phyloP scores from a whole-genome alignment of 2,888 invertebrate species.

The Hirudinaria manillensis region DNA sequence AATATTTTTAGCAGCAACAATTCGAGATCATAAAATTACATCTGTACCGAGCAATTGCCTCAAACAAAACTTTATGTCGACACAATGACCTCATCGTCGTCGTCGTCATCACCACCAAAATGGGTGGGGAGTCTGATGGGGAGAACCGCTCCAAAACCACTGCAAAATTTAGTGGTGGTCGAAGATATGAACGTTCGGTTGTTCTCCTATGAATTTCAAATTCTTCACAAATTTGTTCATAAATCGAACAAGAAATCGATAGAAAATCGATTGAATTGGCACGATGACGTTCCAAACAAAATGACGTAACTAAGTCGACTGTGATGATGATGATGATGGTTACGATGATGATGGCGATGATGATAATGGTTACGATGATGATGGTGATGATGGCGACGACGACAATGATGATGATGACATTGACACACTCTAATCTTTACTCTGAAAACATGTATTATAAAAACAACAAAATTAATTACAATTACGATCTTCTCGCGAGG shows the following conservation, averaged over 20 bases:
- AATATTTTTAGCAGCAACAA: too few species aligned
- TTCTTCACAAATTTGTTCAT: not conserved
- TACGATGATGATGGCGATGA: constrained; percentile 19
- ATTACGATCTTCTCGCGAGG: not conserved
- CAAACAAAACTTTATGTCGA: too few species aligned
- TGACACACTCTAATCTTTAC: not conserved
- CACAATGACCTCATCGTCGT: too few species aligned
- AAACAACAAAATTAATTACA: not conserved
- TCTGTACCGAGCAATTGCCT: too few species aligned
- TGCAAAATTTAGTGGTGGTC: too few species aligned
- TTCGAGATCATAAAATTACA: too few species aligned
- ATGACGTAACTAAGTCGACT: constrained; percentile 4
- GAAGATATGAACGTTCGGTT: too few species aligned
- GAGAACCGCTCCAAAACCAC: too few species aligned
- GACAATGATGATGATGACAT: constrained; percentile 14
- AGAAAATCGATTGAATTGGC: not conserved
- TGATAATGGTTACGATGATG: constrained; percentile 26
- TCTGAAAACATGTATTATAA: not conserved
- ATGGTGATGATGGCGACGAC: constrained; percentile 39
- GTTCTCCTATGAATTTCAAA: too few species aligned
- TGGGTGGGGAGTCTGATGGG: too few species aligned
- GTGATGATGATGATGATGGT: constrained; percentile 38
- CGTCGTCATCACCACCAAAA: too few species aligned
- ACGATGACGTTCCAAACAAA: not conserved
- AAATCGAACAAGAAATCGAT: too few species aligned